Base-by-base conservation (phyloP, 2,888 invertebrate species). In the Neuroscelio doddi region DNA sequence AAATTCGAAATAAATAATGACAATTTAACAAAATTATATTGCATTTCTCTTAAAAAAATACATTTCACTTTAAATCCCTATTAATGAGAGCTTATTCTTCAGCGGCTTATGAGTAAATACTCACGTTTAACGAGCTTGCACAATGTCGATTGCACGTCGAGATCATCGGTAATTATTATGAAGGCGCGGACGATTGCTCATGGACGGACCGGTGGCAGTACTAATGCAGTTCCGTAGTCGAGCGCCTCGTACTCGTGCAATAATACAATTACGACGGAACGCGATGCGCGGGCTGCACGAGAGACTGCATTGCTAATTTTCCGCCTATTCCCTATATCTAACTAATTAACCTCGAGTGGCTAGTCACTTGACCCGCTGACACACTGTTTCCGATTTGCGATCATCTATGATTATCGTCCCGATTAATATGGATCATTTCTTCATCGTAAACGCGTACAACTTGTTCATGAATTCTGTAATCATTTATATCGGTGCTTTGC, bases 161-260 rank as follows among this genome's bases (percentile, higher is more conserved):
- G 41, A 66, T 52, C 59, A 42, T 53, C 58, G 42, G 69, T 69
- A 76, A 73, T 74, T 74, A 72, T 59, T 56, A 47, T 38, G 58
- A 44, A 45, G 45, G 29, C 45, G 61, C 41, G 55, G 42, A 26
- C 47, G 44, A 38, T 46, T 46, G 24, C 32, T 46, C 46, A 12
- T 32, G 32, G 32, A 12, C 15, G 46, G 32, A 16, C 30, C 12
- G 39, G 39, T 8, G 16, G 14, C 24, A 9, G 30, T 30, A 10
- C 30, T 3, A 15, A 9, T 14, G 16, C 8, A 46, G 45, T 29
- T 17, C 32, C 32, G 12, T 26, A 39, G 26, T 2, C 45, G 26
- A 46, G 57, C 21, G 39, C 47, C 55, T 42, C 42, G 15, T 36
- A 15, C 39, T 45, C 55, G 51, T 51, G 55, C 53, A 58, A 58